These are phyloP conservation scores for Ecdyonurus torrentis DNA, from an alignment of 2,888 invertebrate genomes.

Conservation along the genomic window DNA sequence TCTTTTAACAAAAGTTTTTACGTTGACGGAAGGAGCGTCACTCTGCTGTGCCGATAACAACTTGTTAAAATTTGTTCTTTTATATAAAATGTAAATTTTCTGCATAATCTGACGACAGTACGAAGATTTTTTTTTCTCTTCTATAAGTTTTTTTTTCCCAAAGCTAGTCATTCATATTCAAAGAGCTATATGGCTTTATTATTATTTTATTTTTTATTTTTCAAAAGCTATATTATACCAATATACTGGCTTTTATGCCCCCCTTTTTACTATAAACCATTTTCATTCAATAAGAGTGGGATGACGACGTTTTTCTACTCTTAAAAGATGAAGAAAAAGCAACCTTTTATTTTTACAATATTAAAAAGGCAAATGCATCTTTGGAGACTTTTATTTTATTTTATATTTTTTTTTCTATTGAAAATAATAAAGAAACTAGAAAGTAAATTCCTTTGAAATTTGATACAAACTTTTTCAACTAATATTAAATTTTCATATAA, in stretches of 20 bases:
- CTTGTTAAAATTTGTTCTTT: not conserved
- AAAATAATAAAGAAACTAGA: not conserved
- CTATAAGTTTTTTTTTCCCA: not conserved
- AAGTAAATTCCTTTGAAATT: not conserved
- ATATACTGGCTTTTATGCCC: not conserved
- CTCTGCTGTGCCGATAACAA: too few relatives aligned
- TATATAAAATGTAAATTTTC: not conserved
- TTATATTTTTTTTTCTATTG: too few relatives aligned
- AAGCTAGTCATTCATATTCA: not conserved
- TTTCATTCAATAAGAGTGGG: not conserved
- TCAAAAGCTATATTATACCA: not conserved
- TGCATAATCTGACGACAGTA: not conserved
- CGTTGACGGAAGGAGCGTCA: too few relatives aligned
- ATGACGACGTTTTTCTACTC: not conserved
- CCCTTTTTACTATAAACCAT: not conserved
- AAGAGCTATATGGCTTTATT: too few relatives aligned
- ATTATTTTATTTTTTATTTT: too few relatives aligned
- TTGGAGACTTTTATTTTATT: not conserved
- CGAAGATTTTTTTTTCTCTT: not conserved
- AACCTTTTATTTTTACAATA: not conserved
- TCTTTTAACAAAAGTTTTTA: too few relatives aligned
- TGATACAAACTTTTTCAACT: not conserved
- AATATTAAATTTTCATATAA: not conserved
- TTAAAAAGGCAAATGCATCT: not conserved
- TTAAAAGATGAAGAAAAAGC: not conserved